These are phyloP conservation scores for Kradibia gibbosae DNA, from an alignment of 1,140 invertebrate genomes.

Conservation along the genomic window DNA sequence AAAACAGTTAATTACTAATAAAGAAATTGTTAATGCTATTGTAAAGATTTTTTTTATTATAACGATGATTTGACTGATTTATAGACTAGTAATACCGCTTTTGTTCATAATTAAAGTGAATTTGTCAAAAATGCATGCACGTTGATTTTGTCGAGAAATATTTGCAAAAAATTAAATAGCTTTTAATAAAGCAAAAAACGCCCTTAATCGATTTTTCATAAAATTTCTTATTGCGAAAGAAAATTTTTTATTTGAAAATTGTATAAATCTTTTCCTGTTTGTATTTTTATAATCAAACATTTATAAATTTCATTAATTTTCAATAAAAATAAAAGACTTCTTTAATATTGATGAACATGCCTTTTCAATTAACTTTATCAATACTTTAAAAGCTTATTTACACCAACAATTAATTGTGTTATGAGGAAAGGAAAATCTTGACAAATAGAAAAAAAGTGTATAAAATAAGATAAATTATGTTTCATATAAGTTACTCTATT, in stretches of 20 bases:
- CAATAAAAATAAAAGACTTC: slow-evolving; percentile 42
- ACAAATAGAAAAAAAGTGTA: too few relatives aligned
- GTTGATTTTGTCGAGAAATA: slow-evolving; percentile 12
- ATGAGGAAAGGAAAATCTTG: too few relatives aligned
- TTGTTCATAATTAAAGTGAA: slow-evolving; percentile 38
- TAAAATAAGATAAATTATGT: too few relatives aligned
- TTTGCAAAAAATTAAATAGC: slow-evolving; percentile 1
- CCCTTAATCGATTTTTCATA: background rate
- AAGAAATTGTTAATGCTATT: slow-evolving; percentile 40
- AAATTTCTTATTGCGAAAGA: background rate
- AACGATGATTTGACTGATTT: slow-evolving; percentile 26
- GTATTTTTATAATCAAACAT: slow-evolving; percentile 45
- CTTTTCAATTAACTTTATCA: background rate
- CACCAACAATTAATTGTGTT: background rate
- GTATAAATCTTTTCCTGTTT: slow-evolving; percentile 35
- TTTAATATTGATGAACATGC: slow-evolving; percentile 30
- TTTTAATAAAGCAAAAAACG: background rate
- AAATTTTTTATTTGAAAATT: slow-evolving; percentile 7
- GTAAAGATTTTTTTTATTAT: slow-evolving; percentile 30
- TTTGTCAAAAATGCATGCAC: background rate
- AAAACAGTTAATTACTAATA: slow-evolving; percentile 21
- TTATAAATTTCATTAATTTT: slow-evolving; percentile 42
- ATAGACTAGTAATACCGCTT: slow-evolving; percentile 32
- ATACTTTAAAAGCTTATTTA: background rate
- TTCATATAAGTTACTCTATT: too few relatives aligned